Base-by-base conservation (phyloP, 2,888 invertebrate species). In the Pseudolycoriella hygida region DNA sequence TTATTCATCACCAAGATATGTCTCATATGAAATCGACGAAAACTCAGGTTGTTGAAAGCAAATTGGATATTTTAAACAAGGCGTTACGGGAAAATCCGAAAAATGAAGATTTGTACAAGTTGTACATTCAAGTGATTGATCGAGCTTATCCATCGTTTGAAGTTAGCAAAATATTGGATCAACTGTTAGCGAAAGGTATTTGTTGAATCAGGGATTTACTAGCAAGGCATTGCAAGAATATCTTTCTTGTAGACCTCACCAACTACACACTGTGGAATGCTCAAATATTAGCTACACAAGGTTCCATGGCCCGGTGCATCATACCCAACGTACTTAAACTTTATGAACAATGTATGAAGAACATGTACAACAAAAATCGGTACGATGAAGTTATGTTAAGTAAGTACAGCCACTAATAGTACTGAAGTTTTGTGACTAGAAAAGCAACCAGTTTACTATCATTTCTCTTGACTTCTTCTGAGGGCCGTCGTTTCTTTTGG, bases 221-320 rank as follows among this genome's bases (percentile, higher is more conserved):
- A 8, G 25, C 4, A 25, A 25, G n/a, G n/a, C 8, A 25, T 4
- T 25, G 4, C 25, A 25, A 6, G 4, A 25, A 25, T 8, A n/a
- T 8, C 25, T 25, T 12, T 3, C 17, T 31, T 32, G 11, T 34
- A 31, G 56, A 60, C 48, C 60, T 61, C 1, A 58, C 58, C 25
- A 59, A 57, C 43, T 62, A 60, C 32, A 56, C 56, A 0, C 40
- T 65, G 3, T 65, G 64, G 64, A 56, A 56, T 2, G 57, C 60
- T 3, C 55, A 62, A 45, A 64, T 65, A 30, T 54, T 61, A 50
- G 57, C 59, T 25, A 61, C 61, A 0, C 64, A 65, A 48, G 60
- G 62, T 8, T 76, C 77, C 0, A 73, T 77, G 69, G 73, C 76
- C 0, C 69, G 75, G 47, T 77, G 76, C 54, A 72, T 69, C 45